Base-by-base conservation (phyloP, 1,140 invertebrate genomes). In the Drosophila malerkotliana region DNA sequence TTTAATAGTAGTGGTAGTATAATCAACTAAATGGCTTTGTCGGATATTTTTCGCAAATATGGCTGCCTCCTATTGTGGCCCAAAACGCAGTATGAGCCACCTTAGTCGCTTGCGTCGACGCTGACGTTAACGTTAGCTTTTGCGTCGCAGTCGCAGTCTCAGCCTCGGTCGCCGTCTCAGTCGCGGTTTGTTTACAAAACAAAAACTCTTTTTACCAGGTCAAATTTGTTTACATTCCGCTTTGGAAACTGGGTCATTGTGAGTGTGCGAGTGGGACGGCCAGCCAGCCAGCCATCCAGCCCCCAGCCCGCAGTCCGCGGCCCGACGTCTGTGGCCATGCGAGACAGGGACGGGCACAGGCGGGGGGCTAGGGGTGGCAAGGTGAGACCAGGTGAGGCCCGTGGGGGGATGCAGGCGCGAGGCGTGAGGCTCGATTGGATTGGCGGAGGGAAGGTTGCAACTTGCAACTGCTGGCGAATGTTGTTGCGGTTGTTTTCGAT, bases 141-240 rank as follows among this genome's bases (percentile, higher is more conserved):
- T 1, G 41, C 41, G 14, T 44, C 41, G 79, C 15, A 39, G 55
- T 59, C 32, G 51, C 26, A 39, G 79, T 68, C 67, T 47, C 30
- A 39, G 67, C 37, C 41, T 15, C 14, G 1, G 41, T 44, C 14
- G 5, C 5, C 4, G 32, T 53, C 60, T 41, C 54, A 15, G 71
- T 44, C 71, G 72, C 62, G 72, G 63, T 88, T 88, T 88, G 83
- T 88, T 88, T 88, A 88, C 83, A 88, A 88, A 87, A 75, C 78
- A 85, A 88, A 71, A 77, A 80, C 59, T 76, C 76, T 78, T 61
- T 77, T 82, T 88, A 88, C 87, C 83, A 88, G 83, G 83, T 88
- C 83, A 88, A 88, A 88, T 88, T 88, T 88, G 83, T 88, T 88
- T 88, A 88, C 83, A 88, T 88, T 88, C 83, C 84, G 83, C 83